A percentile compares a stretch with the other conserved stretches of the same genome.
Conservation (phyloP, 2,888 invertebrate genomes). For the Plagodis pulveraria region DNA sequence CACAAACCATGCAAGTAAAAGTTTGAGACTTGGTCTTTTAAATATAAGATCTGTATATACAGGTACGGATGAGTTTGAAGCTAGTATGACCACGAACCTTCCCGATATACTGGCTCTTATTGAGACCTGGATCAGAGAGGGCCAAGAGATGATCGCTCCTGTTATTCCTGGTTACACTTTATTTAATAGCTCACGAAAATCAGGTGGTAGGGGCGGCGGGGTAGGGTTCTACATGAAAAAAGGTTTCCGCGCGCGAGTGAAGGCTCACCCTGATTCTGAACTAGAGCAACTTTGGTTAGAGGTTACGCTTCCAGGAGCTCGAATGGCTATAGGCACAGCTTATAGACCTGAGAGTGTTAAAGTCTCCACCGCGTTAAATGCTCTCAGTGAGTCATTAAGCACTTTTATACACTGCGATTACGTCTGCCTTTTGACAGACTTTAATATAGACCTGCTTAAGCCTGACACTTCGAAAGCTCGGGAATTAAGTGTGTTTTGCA, state of each 20-base stretch:
- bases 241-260: conserved; percentile 19
- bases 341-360: conserved; percentile 31
- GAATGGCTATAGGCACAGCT: conserved; percentile 34
- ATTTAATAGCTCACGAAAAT: conserved; percentile 8
- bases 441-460: conserved; percentile 25
- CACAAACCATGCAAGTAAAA: background rate
- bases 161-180: background rate
- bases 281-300: conserved; percentile 41
- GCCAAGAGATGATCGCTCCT: background rate
- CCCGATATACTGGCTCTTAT: background rate
- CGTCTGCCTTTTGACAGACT: conserved; percentile 21
- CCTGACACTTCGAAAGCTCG: background rate
- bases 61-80: background rate
- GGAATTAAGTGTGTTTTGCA: conserved; percentile 1
- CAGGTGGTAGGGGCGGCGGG: conserved; percentile 3
- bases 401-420: conserved; percentile 20
- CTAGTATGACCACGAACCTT: background rate
- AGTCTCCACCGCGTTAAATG: conserved; percentile 23
- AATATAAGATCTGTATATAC: background rate
- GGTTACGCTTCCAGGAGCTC: conserved; percentile 25
- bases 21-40: conserved; percentile 1
- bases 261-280: conserved; percentile 21
- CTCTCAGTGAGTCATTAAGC: conserved; percentile 29
- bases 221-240: conserved; percentile 18
- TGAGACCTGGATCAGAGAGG: background rate